Base-by-base conservation (phyloP, 2,797 vertebrate genomes). In the Sebastes taczanowskii region DNA sequence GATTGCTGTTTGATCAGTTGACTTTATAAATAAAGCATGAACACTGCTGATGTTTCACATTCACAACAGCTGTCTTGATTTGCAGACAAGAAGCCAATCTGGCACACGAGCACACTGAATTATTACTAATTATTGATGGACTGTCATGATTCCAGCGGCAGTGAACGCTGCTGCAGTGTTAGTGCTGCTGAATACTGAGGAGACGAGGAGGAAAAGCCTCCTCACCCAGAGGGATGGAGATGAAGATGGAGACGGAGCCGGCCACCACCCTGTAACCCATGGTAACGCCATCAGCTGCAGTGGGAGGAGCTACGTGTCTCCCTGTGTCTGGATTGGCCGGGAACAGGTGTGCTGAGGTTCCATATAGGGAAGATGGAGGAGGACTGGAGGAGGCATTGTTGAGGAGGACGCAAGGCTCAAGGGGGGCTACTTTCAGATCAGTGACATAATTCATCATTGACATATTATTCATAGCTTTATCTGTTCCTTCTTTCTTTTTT, bases 201-300 rank as follows among this genome's bases (percentile, higher is more conserved):
- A 83, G 81, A 52, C 23, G 71, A 65, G 27, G 76, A 85, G 64
- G 63, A 55, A 75, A 75, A 75, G 66, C 74, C 84, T 90, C 70
- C 77, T 83, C 82, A 73, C 55, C 30, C 16, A 49, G 75, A 74
- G 71, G 61, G 79, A 82, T 84, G 64, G 76, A 85, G 85, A 74
- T 4, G 35, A 64, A 87, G 79, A 82, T 84, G 64, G 76, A 87
- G 85, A 75, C 4, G 35, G 78, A 87, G 79, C 67, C 13, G 82
- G 91, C 91, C 92, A 88, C 91, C 91, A 91, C 94, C 92, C 92
- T 85, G 94, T 94, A 92, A 94, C 95, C 94, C 94, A 95, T 93
- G 88, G 92, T 84, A 93, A 95, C 91, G 34, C 83, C 88, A 88
- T 94, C 92, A 86, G 88, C 91, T 94, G 93, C 92, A 94, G 89